phyloP scores from a whole-genome alignment of 2,113 vertebrate genomes.

The Jacana jacana region DNA sequence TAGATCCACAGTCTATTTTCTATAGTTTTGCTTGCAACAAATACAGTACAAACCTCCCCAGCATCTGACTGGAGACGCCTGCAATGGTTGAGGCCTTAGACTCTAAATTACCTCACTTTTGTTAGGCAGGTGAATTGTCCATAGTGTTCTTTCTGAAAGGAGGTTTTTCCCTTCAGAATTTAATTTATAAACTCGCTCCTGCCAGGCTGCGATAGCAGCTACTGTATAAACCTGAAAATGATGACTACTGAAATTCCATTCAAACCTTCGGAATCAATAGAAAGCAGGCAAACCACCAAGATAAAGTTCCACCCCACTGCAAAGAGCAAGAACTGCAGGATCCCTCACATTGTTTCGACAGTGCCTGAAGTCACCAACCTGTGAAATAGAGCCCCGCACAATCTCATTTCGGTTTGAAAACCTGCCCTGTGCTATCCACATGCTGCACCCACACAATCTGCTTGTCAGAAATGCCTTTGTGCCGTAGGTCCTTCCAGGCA shows the following conservation, averaged over 20 bases:
- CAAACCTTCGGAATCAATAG: slow-evolving; percentile 20
- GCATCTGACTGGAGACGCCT: not conserved
- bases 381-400: not conserved
- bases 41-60: not conserved
- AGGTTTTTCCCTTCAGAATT: slow-evolving; percentile 38
- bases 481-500: not conserved
- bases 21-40: not conserved
- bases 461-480: not conserved
- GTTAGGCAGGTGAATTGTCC: slow-evolving; percentile 17
- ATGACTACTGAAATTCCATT: slow-evolving; percentile 43
- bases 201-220: slow-evolving; percentile 34
- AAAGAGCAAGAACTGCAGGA: not conserved
- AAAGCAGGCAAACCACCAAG: slow-evolving; percentile 17
- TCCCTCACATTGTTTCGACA: slow-evolving; percentile 2
- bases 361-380: not conserved
- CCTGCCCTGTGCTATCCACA: not conserved
- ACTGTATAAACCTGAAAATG: not conserved
- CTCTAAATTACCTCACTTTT: slow-evolving; percentile 39
- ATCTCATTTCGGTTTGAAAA: not conserved
- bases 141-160: not conserved
- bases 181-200: slow-evolving; percentile 46
- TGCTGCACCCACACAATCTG: not conserved
- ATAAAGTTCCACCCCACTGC: slow-evolving; percentile 24
- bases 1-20: not conserved
- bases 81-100: not conserved